A percentile compares a stretch with the other conserved stretches of the same genome.
Evolutionary conservation across 2,797 vertebrate genomes (phyloP).

Genomic region (Peromyscus attwateri): DNA sequence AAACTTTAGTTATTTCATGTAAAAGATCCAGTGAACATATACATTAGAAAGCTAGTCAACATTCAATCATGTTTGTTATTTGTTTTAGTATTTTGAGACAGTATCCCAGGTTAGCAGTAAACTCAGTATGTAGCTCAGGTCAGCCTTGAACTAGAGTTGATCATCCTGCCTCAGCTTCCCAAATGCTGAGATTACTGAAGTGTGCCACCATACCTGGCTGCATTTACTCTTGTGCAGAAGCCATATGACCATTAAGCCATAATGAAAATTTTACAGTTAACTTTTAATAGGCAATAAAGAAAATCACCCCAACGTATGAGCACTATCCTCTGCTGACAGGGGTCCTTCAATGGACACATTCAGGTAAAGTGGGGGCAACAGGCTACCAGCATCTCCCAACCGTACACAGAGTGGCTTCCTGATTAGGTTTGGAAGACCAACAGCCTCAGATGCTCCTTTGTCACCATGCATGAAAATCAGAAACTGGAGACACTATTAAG

Average conservation of each 20-base stretch:
- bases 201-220: neutral
- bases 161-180: neutral
- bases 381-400: neutral
- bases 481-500: neutral
- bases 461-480: neutral
- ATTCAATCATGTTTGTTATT: neutral
- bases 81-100: neutral
- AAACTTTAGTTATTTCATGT: slow-evolving; percentile 54
- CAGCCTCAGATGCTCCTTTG: neutral
- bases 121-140: neutral
- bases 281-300: neutral
- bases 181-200: neutral
- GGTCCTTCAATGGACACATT: neutral
- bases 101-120: neutral
- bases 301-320: neutral
- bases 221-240: slow-evolving; percentile 6
- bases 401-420: neutral
- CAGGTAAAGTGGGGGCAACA: neutral
- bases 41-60: slow-evolving; percentile 62
- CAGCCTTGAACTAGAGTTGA: neutral
- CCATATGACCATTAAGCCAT: neutral
- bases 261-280: slow-evolving; percentile 41
- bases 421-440: neutral
- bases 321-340: neutral
- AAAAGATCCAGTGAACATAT: slow-evolving; percentile 51